Base-by-base conservation (phyloP, 2,888 invertebrate genomes). In the Melanchra persicariae region DNA sequence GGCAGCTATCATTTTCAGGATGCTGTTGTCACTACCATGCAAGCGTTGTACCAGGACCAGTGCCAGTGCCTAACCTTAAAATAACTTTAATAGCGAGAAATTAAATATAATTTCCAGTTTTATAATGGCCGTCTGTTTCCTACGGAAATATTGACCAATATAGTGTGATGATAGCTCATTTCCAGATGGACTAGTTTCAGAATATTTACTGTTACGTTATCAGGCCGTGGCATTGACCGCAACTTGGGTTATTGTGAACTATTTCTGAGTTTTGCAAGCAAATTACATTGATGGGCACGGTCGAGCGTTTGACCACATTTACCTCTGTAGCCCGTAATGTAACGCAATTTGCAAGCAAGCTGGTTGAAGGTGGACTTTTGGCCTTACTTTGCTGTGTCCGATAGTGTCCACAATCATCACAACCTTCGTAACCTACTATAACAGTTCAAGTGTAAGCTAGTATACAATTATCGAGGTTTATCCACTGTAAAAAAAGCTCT, bases 101-200 rank as follows among this genome's bases (percentile, higher is more conserved):
- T 78, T 70, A 51, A 59, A 70, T 66, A 55, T 37, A 66, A 78
- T 81, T 66, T 54, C 37, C 34, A 55, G 45, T 65, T 59, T 40
- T 55, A 70, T 59, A 40, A 65, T 66, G 8, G 73, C 34, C 17
- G 34, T 49, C 74, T n/a, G 59, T 58, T 81, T 71, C 78, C 61
- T 63, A 61, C 52, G 73, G 67, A 68, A 77, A 37, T 62, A 64
- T 54, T 54, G 67, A 45, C 67, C 67, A 61, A 79, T 66, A 62
- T 65, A 30, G 17, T 55, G 30, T 62, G 68, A 73, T 62, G 68
- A 73, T 81, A 66, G 45, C 59, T 54, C 4, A 72, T 68, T 82
- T 60, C 68, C 74, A 78, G 73, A 72, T 66, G 69, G 37, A 63
- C 69, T 58, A 60, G 43, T 54, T 76, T 15, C 55, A 57, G 37